Base-by-base conservation (phyloP, 2,113 vertebrate genomes). In the Sinocyclocheilus grahami region DNA sequence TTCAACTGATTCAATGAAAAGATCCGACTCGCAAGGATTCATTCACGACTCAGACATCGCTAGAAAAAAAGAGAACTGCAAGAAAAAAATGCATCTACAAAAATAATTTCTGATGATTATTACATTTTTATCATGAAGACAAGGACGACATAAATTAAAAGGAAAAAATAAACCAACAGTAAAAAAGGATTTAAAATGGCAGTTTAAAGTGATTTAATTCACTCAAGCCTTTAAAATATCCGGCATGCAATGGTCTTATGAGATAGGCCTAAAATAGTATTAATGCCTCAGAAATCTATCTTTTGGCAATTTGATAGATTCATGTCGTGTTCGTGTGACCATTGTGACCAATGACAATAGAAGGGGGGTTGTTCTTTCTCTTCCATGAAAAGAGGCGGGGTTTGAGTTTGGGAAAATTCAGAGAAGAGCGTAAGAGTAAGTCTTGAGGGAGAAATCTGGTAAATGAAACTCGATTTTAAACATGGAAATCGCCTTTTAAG, bases 351-450 rank as follows among this genome's bases (percentile, higher is more conserved):
- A 91, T 91, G n/a, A n/a, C 2, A 24, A 51, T 20, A 20, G 69
- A 78, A 3, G 65, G 55, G 79, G 88, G 90, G 83, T n/a, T 33
- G 39, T 75, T 33, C 12, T 53, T 33, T 11, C 58, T 24, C 48
- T 87, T 83, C 89, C 86, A 90, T 82, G 88, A 86, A 90, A 85
- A 89, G 37, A 89, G 91, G 90, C 90, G 90, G 89, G 89, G 86
- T 89, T 62, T 84, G 72, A 83, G 85, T 85, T 87, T 78, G 67
- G 46, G 82, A 88, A 83, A 79, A 80, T 84, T 87, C 77, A 77
- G 79, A 82, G 86, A 90, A 55, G 53, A 75, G 78, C 87, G 81
- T 20, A 82, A 16, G 24, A 82, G 11, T 9, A 24, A 30, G 55
- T 80, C 83, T 55, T 55, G 24, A 2, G 83, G 67, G 77, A 86